These are phyloP conservation scores for Natrix natrix DNA, from an alignment of 2,797 vertebrate species.

Conservation along the genomic window DNA sequence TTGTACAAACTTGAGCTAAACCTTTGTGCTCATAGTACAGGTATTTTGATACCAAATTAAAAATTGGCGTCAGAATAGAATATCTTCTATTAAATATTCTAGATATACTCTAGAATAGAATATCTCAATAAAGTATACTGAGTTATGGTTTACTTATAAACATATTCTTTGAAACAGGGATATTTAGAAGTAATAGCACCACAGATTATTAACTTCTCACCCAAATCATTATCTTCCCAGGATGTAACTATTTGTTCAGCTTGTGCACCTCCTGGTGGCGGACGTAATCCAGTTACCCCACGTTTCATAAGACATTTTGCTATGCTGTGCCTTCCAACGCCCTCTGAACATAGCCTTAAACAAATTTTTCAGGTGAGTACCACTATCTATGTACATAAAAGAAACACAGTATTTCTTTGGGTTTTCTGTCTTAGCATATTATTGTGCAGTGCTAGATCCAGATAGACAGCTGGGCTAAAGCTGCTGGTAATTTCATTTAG, in stretches of 20 bases:
- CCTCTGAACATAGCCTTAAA: conserved; percentile 83
- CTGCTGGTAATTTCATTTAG: neutral
- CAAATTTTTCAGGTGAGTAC: conserved; percentile 82
- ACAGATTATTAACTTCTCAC: conserved; percentile 30
- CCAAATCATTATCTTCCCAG: conserved; percentile 62
- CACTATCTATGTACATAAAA: conserved; percentile 5
- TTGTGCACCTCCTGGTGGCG: conserved; percentile 84
- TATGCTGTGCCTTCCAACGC: conserved; percentile 82
- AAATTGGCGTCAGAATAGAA: neutral
- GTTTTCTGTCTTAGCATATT: neutral
- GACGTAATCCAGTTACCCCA: conserved; percentile 84
- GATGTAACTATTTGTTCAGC: conserved; percentile 82
- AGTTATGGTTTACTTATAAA: neutral
- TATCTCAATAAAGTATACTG: neutral
- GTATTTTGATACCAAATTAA: neutral
- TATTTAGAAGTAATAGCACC: neutral
- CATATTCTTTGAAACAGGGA: neutral
- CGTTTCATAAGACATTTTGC: conserved; percentile 85
- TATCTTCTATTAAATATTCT: no score
- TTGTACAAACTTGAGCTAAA: neutral
- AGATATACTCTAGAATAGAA: neutral
- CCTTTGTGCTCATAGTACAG: neutral
- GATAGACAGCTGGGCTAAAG: neutral
- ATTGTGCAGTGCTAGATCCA: neutral
- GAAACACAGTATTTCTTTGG: neutral